Conservation (phyloP, 2,797 vertebrate genomes). For the Pangasius sanitwongsei region DNA sequence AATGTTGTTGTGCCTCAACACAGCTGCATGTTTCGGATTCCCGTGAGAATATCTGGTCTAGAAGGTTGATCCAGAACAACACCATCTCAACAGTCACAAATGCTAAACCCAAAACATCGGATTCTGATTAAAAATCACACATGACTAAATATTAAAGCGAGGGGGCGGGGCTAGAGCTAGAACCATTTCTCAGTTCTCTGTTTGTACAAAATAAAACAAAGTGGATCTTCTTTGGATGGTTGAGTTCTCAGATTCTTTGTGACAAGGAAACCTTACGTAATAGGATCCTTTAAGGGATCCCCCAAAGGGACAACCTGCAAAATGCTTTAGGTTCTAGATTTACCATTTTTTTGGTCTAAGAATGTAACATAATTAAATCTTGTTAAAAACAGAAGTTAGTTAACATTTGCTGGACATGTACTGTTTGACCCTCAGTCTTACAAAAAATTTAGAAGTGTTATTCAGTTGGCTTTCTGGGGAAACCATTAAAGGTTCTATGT, state of each 20-base stretch:
- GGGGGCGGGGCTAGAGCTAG: background rate
- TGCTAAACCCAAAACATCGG: background rate
- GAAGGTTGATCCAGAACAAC: background rate
- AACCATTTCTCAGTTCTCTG: background rate
- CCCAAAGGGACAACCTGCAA: background rate
- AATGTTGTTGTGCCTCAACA: background rate
- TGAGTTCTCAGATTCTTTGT: background rate
- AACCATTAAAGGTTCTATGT: background rate
- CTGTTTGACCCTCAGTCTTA: background rate
- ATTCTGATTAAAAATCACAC: background rate
- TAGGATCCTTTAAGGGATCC: background rate
- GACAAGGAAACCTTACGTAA: background rate
- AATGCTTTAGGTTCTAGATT: background rate
- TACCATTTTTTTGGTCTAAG: background rate
- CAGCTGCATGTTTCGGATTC: background rate
- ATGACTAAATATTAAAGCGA: background rate
- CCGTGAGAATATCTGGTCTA: background rate
- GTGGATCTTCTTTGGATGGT: background rate
- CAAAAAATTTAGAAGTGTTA: background rate
- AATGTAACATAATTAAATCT: background rate
- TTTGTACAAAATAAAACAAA: background rate
- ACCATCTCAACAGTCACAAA: background rate
- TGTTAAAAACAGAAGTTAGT: background rate
- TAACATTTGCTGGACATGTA: background rate
- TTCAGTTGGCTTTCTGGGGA: background rate